phyloP scores from a whole-genome alignment of 2,888 invertebrate genomes.

The Zygothrica quintamaculata region DNA sequence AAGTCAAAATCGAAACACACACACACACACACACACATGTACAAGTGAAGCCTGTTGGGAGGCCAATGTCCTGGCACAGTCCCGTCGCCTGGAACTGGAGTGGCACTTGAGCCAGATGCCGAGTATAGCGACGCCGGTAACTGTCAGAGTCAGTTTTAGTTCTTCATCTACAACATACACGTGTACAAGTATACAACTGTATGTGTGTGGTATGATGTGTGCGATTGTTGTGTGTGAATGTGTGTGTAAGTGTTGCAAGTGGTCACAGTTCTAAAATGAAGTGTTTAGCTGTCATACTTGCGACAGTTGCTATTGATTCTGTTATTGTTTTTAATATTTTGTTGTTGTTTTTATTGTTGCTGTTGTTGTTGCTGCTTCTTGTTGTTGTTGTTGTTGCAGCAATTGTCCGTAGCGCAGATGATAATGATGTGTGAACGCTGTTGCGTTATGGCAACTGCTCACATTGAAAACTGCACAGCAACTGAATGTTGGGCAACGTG shows the following conservation, averaged over 20 bases:
- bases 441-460: slow-evolving; percentile 36
- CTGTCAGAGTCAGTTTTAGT: slow-evolving; percentile 50
- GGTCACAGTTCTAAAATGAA: slow-evolving; percentile 61
- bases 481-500: slow-evolving; percentile 53
- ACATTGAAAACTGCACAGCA: slow-evolving; percentile 54
- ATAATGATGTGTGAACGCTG: slow-evolving; percentile 13
- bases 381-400: slow-evolving; percentile 44
- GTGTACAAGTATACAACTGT: not conserved
- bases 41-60: slow-evolving; percentile 24
- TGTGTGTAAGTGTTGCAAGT: slow-evolving; percentile 56
- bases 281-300: slow-evolving; percentile 27
- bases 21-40: slow-evolving; percentile 66
- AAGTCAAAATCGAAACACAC: slow-evolving; percentile 66
- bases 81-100: slow-evolving; percentile 21
- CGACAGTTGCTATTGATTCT: slow-evolving; percentile 19
- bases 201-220: not conserved
- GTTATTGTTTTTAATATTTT: not conserved
- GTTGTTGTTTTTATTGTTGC: slow-evolving; percentile 3
- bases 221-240: not conserved
- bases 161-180: slow-evolving; percentile 39
- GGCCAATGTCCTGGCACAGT: slow-evolving; percentile 33
- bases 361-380: slow-evolving; percentile 5
- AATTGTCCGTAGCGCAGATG: slow-evolving; percentile 23
- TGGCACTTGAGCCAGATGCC: slow-evolving; percentile 50
- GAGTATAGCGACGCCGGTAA: slow-evolving; percentile 36